Evolutionary conservation across 2,888 invertebrate genomes (phyloP).

Genomic region (Meteorus cinctellus): DNA sequence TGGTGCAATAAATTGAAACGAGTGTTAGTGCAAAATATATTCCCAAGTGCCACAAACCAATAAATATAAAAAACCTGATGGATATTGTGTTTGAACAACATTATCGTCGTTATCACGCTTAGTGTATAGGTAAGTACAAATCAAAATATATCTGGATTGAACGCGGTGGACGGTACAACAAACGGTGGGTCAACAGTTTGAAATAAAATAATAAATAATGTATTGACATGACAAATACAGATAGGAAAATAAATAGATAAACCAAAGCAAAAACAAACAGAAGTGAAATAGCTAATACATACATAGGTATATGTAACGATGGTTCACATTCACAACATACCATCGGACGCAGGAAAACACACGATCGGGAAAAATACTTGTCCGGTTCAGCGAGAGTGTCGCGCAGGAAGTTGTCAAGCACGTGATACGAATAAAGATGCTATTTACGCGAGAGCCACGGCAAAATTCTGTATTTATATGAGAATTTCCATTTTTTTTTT

Average conservation of each 20-base stretch:
- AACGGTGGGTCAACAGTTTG: constrained; percentile 22
- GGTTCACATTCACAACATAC: constrained; percentile 17
- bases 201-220: constrained; percentile 1
- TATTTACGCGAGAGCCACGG: constrained; percentile 1
- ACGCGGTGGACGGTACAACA: not conserved
- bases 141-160: constrained; percentile 5
- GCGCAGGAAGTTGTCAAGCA: constrained; percentile 54
- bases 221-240: not conserved
- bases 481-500: constrained; percentile 16
- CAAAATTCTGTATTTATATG: constrained; percentile 16
- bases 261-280: constrained; percentile 44
- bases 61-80: constrained; percentile 24
- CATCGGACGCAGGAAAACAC: constrained; percentile 16
- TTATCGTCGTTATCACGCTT: constrained; percentile 25
- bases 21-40: constrained; percentile 22
- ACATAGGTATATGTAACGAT: constrained; percentile 34
- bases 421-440: constrained; percentile 50
- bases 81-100: constrained; percentile 29
- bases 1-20: constrained; percentile 15
- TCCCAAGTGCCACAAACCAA: constrained; percentile 27
- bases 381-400: constrained; percentile 49
- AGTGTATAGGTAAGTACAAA: constrained; percentile 30
- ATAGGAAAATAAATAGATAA: constrained; percentile 22
- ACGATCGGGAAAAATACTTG: constrained; percentile 46
- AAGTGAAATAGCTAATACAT: constrained; percentile 36